These are phyloP conservation scores for Adelges cooleyi DNA, from an alignment of 1,140 invertebrate species.

Conservation along the genomic window DNA sequence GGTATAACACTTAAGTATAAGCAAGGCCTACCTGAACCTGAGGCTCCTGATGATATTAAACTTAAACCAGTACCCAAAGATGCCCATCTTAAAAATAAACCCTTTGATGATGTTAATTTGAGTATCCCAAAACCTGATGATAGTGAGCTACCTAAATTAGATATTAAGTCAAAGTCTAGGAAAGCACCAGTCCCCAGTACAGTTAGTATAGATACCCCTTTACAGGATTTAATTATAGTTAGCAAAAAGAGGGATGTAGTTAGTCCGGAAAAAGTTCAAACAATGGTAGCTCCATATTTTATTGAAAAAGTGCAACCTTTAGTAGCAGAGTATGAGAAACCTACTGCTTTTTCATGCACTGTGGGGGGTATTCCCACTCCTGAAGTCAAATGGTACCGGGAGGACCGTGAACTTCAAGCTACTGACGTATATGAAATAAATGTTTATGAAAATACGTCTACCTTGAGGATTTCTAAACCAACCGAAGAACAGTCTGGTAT, in stretches of 20 bases:
- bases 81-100: slow-evolving; percentile 29
- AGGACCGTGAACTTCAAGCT: slow-evolving; percentile 52
- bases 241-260: slow-evolving; percentile 38
- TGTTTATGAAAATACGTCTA: slow-evolving; percentile 48
- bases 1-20: slow-evolving; percentile 40
- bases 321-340: slow-evolving; percentile 48
- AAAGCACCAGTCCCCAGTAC: slow-evolving; percentile 16
- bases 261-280: slow-evolving; percentile 1
- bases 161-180: slow-evolving; percentile 27
- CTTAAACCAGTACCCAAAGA: slow-evolving; percentile 31
- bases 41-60: slow-evolving; percentile 34
- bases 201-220: slow-evolving; percentile 38
- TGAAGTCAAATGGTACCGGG: slow-evolving; percentile 64
- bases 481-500: slow-evolving; percentile 59
- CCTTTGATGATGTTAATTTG: slow-evolving; percentile 27
- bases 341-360: slow-evolving; percentile 51
- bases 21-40: slow-evolving; percentile 36
- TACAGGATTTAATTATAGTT: slow-evolving; percentile 46
- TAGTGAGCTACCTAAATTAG: slow-evolving; percentile 35
- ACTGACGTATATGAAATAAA: slow-evolving; percentile 51
- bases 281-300: slow-evolving; percentile 51
- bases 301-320: slow-evolving; percentile 56
- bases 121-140: slow-evolving; percentile 38
- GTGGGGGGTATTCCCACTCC: slow-evolving; percentile 56
- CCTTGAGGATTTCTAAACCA: slow-evolving; percentile 52